Conservation (phyloP, 2,113 vertebrate genomes). For the Brachypodius melanocephalos region DNA sequence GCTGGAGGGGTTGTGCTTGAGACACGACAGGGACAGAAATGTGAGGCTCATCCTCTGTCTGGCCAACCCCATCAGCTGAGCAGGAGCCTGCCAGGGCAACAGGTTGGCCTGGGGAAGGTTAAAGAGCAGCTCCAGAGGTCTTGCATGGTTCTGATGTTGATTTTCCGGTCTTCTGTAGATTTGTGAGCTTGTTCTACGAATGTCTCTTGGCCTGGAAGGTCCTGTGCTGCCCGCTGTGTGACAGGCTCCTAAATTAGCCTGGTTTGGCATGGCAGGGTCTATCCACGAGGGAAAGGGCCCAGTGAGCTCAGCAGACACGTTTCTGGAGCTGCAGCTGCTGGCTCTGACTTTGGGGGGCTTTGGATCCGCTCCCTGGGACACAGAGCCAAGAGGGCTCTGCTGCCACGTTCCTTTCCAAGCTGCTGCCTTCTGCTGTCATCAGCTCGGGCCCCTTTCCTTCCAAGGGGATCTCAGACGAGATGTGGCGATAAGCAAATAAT, state of each 20-base stretch:
- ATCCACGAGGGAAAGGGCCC: background rate
- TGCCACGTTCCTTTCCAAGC: background rate
- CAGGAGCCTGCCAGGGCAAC: background rate
- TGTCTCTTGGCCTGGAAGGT: background rate
- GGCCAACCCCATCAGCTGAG: background rate
- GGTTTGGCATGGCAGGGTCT: background rate
- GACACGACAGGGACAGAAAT: background rate
- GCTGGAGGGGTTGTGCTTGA: background rate
- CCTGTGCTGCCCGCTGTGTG: background rate
- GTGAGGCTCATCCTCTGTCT: too few relatives aligned
- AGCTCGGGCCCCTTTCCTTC: background rate
- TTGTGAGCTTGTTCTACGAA: background rate
- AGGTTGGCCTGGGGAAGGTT: background rate
- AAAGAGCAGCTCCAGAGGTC: background rate
- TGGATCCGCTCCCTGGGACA: background rate
- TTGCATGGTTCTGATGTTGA: background rate
- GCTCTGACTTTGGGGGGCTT: background rate
- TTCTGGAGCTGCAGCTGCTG: background rate
- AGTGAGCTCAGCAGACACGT: background rate
- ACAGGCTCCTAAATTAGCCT: background rate
- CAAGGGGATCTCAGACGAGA: background rate
- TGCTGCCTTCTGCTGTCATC: background rate
- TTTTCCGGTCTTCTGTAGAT: background rate
- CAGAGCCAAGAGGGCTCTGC: background rate
- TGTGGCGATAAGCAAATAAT: background rate